Base-by-base conservation (phyloP, 2,888 invertebrate species). In the Meteorus cinctellus region DNA sequence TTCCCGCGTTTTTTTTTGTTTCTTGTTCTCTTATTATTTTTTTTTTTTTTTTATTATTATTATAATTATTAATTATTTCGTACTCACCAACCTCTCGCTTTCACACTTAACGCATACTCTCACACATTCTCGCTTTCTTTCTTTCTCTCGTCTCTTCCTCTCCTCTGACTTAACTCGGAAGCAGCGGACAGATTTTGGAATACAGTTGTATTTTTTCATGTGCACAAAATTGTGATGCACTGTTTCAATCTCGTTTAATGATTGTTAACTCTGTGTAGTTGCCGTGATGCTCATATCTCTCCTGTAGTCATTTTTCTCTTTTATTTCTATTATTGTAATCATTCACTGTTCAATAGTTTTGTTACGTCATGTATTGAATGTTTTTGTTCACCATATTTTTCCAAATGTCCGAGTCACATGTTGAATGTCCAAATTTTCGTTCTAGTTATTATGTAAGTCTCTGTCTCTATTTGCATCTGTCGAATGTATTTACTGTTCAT, bases 151-250 rank as follows among this genome's bases (percentile, higher is more conserved):
- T 63, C 74, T 78, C 55, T 76, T 68, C 80, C 65, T 77, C 74
- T 77, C 66, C 19, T 74, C 67, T 78, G 79, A 80, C 81, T 81
- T 82, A 82, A 85, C 81, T 86, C 86, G 86, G 87, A 87, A 87
- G 87, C 85, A 86, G 85, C 85, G 86, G 87, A 87, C 87, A 87
- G 86, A 84, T 84, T 85, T 81, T 75, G 77, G 70, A 79, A 79
- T 78, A 79, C 80, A 74, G 48, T 78, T 72, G 78, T 55, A 19
- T 55, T 55, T 48, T 19, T 19, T 55, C 41, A 19, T 55, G 55
- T 77, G 79, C 81, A 78, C 73, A 76, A 77, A 72, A 71, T 62
- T 72, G 70, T 65, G 66, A 71, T 51, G 51, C 36, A 84, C 83
- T 80, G 82, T 85, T 81, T 79, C 79, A 79, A 75, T 79, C 74